Base-by-base conservation (phyloP, 1,140 invertebrate species). In the Babylonia areolata region DNA sequence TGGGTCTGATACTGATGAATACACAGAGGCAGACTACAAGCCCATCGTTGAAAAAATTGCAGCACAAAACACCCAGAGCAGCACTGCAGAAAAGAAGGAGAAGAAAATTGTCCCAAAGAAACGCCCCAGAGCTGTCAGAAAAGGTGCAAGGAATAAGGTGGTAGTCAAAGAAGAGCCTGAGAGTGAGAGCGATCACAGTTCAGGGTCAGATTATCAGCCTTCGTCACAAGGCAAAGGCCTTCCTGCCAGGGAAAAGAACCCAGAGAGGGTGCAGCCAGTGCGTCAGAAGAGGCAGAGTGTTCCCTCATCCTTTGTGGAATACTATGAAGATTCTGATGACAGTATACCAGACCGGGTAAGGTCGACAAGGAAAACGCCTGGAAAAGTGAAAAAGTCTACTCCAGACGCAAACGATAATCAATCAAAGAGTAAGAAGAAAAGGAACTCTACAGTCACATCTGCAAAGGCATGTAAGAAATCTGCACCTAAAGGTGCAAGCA, bases 311-410 rank as follows among this genome's bases (percentile, higher is more conserved):
- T 77, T 40, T 23, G 2, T 40, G 33, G 75, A 77, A 42, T 35
- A 77, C 35, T 40, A 35, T 40, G 75, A 40, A 35, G 75, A 77
- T 77, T 39, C 35, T 77, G 75, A 28, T 39, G 75, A 77, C 35
- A 37, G 35, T 28, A 15, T 33, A 77, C 3, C 75, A 35, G 9
- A 35, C 37, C 23, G 40, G 39, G 40, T 37, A 39, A 15, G 11
- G 20, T 28, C 75, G 23, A 37, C n/a, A 40, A 77, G 37, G 37
- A 77, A 40, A 77, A 17, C 3, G 9, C 3, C 71, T 1, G 28
- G 58, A 2, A 64, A 23, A 23, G 58, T 23, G 6, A 64, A 64
- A 23, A 64, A 64, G 28, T 23, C 58, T 23, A 23, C 58, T n/a
- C 28, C 58, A 23, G 58, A 64, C 23, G 5, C 28, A n/a, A 64